Conservation (phyloP, 92 coral and sea anemone species). For the Parazoanthus swiftii region DNA sequence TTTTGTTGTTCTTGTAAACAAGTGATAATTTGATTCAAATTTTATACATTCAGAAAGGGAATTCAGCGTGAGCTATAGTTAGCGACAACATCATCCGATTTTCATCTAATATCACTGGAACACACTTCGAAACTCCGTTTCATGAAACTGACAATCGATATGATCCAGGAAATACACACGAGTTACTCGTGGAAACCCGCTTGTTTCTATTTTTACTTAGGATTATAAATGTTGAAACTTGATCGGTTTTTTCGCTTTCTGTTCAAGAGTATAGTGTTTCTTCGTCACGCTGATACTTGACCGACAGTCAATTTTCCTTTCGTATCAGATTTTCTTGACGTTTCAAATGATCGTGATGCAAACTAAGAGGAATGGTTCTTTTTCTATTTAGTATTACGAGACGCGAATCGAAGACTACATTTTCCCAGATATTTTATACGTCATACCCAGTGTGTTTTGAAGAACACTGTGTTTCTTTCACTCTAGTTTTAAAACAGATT, state of each 20-base stretch:
- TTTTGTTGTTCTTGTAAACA: background rate
- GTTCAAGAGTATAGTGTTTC: background rate
- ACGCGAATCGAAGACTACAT: background rate
- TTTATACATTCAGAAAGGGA: conserved; percentile 16
- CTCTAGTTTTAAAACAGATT: background rate
- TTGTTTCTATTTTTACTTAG: conserved; percentile 27
- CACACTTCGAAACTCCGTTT: background rate
- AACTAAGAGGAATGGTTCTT: background rate
- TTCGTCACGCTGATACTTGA: conserved; percentile 18
- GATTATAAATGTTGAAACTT: background rate
- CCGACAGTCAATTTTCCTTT: background rate
- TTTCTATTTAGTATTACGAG: background rate
- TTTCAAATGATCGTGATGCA: background rate
- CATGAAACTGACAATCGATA: conserved; percentile 3
- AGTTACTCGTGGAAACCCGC: conserved; percentile 25
- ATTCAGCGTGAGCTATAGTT: background rate
- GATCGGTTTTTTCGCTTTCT: conserved; percentile 21
- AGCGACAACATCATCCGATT: background rate
- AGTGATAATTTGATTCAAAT: conserved; percentile 7
- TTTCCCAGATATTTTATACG: background rate
- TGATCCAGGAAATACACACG: conserved; percentile 32
- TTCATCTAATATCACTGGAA: background rate
- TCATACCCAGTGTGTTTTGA: background rate
- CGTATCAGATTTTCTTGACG: conserved; percentile 9
- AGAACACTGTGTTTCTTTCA: too few relatives aligned